Base-by-base conservation (phyloP, 2,113 vertebrate species). In the Arizona elegans region DNA sequence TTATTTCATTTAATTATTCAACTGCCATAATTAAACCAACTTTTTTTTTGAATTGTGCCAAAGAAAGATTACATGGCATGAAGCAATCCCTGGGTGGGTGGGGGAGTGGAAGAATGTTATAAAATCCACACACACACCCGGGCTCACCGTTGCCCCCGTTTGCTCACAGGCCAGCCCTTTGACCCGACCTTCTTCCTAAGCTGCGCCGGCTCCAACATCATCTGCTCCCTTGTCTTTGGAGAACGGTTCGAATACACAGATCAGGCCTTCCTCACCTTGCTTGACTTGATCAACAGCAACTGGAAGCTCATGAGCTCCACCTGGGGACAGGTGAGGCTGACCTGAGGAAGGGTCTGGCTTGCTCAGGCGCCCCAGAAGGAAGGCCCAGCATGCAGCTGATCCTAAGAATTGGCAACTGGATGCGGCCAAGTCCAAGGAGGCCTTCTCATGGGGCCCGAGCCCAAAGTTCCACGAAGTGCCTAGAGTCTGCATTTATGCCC, bases 231-330 rank as follows among this genome's bases (percentile, higher is more conserved):
- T 3, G 92, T 95, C 33, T 96, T 96, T 50, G 95, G 95, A 24
- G 81, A 95, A 2, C 90, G 92, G 0, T 96, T 96, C 38, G 92
- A 95, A 29, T 96, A 96, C 59, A 54, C 95, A 0, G 96, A 97
- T 33, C 88, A 97, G 86, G 95, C 97, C 38, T 96, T 97, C 93
- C 96, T 97, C 92, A 93, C 88, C 93, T 91, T 97, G 7, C 94
- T 97, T 43, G 86, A 56, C 23, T 93, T 96, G 26, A 95, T 96
- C 93, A 97, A 97, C 92, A 95, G 95, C 93, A 97, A 95, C 91
- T 97, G 96, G 88, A 91, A 96, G 58, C 95, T 97, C 70, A 96
- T 97, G 95, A 97, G 95, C 92, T 94, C 95, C 19, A 94, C 94
- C 33, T 97, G 96, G 97, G 96, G 96, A 0, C 96, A 97, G 94